These are phyloP conservation scores for Channa argus DNA, from an alignment of 2,113 vertebrate genomes.

Conservation along the genomic window DNA sequence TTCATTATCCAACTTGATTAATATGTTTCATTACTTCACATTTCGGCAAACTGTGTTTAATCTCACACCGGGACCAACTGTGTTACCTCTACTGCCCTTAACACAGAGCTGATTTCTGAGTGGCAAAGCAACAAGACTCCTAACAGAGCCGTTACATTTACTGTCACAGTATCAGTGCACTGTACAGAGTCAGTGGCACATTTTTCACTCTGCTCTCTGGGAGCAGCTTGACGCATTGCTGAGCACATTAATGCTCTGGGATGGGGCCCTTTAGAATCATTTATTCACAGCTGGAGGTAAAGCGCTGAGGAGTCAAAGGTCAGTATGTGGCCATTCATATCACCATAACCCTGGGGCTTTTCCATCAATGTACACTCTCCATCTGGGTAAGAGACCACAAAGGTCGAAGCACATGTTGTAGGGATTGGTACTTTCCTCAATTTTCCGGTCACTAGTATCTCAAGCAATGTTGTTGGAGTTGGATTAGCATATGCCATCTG, in stretches of 20 bases:
- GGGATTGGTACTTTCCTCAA: conserved; percentile 19
- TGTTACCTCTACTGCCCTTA: not conserved
- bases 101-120: conserved; percentile 24
- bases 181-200: conserved; percentile 28
- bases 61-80: conserved; percentile 38
- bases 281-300: conserved; percentile 74
- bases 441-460: conserved; percentile 52
- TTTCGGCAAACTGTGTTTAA: conserved; percentile 34
- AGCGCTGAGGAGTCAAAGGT: conserved; percentile 65
- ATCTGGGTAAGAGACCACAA: conserved; percentile 46
- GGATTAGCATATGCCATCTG: conserved; percentile 25
- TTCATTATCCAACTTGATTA: conserved; percentile 15
- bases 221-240: conserved; percentile 52
- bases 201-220: conserved; percentile 45
- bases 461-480: conserved; percentile 20
- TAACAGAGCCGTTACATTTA: conserved; percentile 36
- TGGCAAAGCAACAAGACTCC: conserved; percentile 33
- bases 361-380: conserved; percentile 49
- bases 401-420: conserved; percentile 42
- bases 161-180: conserved; percentile 31
- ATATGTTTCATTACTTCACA: conserved; percentile 44
- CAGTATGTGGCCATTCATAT: conserved; percentile 64
- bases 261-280: conserved; percentile 66
- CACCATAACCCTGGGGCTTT: conserved; percentile 58
- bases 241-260: conserved; percentile 68